Conservation (phyloP, 2,797 vertebrate genomes). For the Coracias cyanogaster region DNA sequence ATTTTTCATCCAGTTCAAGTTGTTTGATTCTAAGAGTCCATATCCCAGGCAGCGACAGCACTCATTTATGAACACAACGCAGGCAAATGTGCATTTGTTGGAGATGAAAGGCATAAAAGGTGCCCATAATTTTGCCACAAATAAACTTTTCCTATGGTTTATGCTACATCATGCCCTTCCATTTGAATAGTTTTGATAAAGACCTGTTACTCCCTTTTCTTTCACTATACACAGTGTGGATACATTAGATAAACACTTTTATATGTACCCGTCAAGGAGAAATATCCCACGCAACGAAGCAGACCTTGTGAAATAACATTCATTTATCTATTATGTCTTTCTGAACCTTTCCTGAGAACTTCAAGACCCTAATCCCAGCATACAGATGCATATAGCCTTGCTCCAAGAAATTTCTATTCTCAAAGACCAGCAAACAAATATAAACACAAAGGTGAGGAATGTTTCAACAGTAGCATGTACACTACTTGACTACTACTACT, state of each 20-base stretch:
- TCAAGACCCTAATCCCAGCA: neutral
- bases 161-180: conserved; percentile 16
- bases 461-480: neutral
- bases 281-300: conserved; percentile 53
- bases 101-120: conserved; percentile 46
- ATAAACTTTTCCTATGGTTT: conserved; percentile 26
- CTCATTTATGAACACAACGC: neutral
- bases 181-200: conserved; percentile 68
- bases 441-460: neutral
- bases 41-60: conserved; percentile 3
- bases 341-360: conserved; percentile 35
- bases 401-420: neutral
- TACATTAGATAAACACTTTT: conserved; percentile 70
- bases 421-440: neutral
- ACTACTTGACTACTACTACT: neutral
- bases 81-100: neutral
- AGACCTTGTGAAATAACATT: conserved; percentile 66
- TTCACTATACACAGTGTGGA: conserved; percentile 60
- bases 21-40: conserved; percentile 55
- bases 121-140: conserved; percentile 60
- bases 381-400: neutral
- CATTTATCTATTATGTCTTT: conserved; percentile 58
- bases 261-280: conserved; percentile 58
- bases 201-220: conserved; percentile 62
- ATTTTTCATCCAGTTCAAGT: conserved; percentile 52